These are phyloP conservation scores for Trinectes maculatus DNA, from an alignment of 2,113 vertebrate genomes.

Conservation along the genomic window DNA sequence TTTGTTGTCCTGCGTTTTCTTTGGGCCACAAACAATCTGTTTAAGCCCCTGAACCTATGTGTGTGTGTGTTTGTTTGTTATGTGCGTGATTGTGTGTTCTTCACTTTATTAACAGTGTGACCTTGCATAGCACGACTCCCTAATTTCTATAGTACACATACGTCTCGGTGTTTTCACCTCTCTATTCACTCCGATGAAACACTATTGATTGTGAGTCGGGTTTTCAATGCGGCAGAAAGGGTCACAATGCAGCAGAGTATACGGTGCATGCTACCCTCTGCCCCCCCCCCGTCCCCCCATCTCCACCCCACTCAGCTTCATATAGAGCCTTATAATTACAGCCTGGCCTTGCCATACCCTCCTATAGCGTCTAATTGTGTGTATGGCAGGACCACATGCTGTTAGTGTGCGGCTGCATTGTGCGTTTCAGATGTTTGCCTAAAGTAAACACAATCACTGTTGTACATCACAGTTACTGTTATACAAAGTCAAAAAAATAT, in stretches of 20 bases:
- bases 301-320: constrained; percentile 41
- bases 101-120: neutral
- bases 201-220: constrained; percentile 39
- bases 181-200: constrained; percentile 43
- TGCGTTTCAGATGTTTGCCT: constrained; percentile 55
- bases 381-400: constrained; percentile 53
- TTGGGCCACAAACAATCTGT: neutral
- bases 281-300: neutral
- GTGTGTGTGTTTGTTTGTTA: neutral
- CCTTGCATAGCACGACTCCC: neutral
- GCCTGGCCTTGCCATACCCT: constrained; percentile 54
- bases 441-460: too few relatives aligned
- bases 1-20: neutral
- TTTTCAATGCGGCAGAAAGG: constrained; percentile 37
- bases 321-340: constrained; percentile 66
- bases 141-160: neutral
- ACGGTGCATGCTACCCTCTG: constrained; percentile 4
- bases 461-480: too few relatives aligned
- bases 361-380: constrained; percentile 65
- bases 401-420: constrained; percentile 48
- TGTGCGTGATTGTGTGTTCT: constrained; percentile 8
- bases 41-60: neutral
- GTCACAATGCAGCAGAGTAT: constrained; percentile 44
- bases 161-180: neutral
- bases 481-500: too few relatives aligned